These are phyloP conservation scores for Thyatira batis DNA, from an alignment of 2,888 invertebrate species.

Conservation along the genomic window DNA sequence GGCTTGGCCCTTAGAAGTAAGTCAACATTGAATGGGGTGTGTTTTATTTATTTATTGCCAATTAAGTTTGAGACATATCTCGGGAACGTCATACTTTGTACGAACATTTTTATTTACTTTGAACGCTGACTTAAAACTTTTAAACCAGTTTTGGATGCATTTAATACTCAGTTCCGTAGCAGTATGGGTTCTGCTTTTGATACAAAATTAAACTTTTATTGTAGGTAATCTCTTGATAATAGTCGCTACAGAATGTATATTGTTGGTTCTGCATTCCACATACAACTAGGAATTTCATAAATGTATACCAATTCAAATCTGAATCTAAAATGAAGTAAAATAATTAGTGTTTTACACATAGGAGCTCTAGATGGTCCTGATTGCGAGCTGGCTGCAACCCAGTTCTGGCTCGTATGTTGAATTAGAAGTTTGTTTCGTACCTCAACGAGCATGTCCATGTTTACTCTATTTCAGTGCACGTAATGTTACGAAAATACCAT, in stretches of 20 bases:
- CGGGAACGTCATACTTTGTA: constrained; percentile 18
- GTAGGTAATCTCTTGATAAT: too few species aligned
- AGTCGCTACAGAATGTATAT: too few species aligned
- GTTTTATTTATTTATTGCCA: constrained; percentile 38
- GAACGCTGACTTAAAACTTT: too few species aligned
- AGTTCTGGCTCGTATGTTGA: constrained; percentile 23
- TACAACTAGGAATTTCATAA: constrained; percentile 25
- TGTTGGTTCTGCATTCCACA: constrained; percentile 8
- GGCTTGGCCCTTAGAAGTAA: background rate
- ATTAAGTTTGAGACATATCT: constrained; percentile 42
- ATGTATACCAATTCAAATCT: constrained; percentile 15
- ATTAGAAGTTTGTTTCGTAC: constrained; percentile 34
- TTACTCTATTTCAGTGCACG: constrained; percentile 10
- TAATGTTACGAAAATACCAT: constrained; percentile 8
- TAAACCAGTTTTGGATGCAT: constrained; percentile 17
- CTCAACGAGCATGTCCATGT: constrained; percentile 19
- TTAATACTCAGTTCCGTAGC: too few species aligned
- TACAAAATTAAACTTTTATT: too few species aligned
- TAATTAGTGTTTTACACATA: constrained; percentile 31
- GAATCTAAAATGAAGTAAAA: constrained; percentile 30
- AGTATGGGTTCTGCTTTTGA: too few species aligned
- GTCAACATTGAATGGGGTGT: constrained; percentile 18
- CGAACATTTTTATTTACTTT: constrained; percentile 6
- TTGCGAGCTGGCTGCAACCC: constrained; percentile 26
- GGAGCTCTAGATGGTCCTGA: constrained; percentile 23